Conservation (phyloP, 1,140 invertebrate genomes). For the Meteorus sp. region DNA sequence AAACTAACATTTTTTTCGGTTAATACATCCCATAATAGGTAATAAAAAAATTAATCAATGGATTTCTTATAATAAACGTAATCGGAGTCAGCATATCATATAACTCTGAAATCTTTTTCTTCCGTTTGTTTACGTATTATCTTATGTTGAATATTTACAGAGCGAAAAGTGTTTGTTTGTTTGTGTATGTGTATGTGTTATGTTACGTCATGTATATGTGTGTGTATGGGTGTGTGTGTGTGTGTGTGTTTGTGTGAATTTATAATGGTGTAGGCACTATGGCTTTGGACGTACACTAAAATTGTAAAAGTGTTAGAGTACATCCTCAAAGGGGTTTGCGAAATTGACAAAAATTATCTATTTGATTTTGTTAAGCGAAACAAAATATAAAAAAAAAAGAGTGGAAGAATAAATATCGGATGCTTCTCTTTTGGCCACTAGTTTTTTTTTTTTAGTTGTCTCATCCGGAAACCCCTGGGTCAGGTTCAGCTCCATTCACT, state of each 20-base stretch:
- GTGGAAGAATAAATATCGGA: not conserved
- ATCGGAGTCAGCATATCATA: constrained; percentile 19
- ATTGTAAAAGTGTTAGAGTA: constrained; percentile 53
- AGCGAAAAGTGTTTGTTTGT: constrained; percentile 45
- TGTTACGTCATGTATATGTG: no score
- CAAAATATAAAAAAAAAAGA: constrained; percentile 1
- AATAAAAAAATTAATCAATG: constrained; percentile 42
- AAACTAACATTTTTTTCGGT: constrained; percentile 44
- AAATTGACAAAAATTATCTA: constrained; percentile 29
- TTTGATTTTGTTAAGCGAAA: no score
- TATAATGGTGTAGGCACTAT: constrained; percentile 59
- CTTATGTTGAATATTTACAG: constrained; percentile 56
- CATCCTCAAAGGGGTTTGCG: constrained; percentile 55
- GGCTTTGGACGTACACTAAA: constrained; percentile 60
- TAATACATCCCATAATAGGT: constrained; percentile 36
- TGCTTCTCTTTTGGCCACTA: constrained; percentile 2
- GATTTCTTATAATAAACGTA: constrained; percentile 30
- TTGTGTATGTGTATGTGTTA: no score
- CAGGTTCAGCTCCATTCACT: constrained; percentile 48
- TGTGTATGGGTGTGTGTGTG: not conserved
- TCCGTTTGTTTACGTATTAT: constrained; percentile 28
- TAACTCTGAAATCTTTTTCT: constrained; percentile 14
- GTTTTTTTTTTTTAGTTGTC: constrained; percentile 30
- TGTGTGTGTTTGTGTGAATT: constrained; percentile 35
- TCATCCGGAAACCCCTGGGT: constrained; percentile 48